Evolutionary conservation across 2,888 invertebrate species (phyloP).

Genomic region (Aricia artaxerxes): DNA sequence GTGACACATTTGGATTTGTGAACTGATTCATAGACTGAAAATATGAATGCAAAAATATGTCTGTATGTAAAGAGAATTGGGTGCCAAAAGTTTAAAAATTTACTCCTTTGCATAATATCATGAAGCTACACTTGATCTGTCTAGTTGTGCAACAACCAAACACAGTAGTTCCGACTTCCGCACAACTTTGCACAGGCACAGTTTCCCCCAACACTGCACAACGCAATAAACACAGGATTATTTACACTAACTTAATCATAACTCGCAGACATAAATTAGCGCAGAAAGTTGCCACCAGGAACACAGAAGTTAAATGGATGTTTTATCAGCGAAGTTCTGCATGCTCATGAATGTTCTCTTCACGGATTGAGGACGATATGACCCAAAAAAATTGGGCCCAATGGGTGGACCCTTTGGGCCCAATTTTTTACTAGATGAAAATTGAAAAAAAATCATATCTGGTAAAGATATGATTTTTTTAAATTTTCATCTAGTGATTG

Average conservation of each 20-base stretch:
- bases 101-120: neutral
- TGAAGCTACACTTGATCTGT: neutral
- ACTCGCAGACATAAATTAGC: neutral
- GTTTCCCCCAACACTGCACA: neutral
- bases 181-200: conserved; percentile 12
- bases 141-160: neutral
- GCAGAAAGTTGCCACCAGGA: neutral
- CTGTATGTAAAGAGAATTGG: too few species aligned
- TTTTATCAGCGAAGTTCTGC: neutral
- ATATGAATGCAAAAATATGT: too few species aligned
- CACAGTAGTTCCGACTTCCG: neutral
- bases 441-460: too few species aligned
- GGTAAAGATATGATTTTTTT: too few species aligned
- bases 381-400: too few species aligned
- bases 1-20: neutral
- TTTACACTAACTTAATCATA: conserved; percentile 6
- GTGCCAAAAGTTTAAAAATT: too few species aligned
- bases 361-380: neutral
- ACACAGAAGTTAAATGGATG: neutral
- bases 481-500: too few species aligned
- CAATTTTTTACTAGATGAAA: too few species aligned
- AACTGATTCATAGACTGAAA: neutral
- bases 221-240: conserved; percentile 14
- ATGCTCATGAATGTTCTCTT: neutral
- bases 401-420: too few species aligned